These are phyloP conservation scores for Rattus norvegicus DNA, from an alignment of 2,113 vertebrate genomes.

Conservation along the genomic window DNA sequence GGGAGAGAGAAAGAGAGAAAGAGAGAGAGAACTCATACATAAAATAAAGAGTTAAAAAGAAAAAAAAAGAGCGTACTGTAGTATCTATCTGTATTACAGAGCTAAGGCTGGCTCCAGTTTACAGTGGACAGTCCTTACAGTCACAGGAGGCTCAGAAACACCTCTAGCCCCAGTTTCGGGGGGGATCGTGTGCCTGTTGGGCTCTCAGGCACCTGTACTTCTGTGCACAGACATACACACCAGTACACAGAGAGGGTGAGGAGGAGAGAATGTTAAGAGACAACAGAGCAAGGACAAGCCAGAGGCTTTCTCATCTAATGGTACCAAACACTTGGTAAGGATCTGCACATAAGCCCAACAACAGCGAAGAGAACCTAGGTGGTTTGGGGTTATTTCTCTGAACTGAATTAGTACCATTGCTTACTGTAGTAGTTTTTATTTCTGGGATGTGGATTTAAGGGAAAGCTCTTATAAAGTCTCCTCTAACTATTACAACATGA, in stretches of 20 bases:
- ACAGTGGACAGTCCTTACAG: not conserved
- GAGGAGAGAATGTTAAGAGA: not conserved
- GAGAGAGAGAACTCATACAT: no score
- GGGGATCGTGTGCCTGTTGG: not conserved
- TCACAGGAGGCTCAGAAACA: no score
- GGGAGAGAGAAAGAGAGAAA: no score
- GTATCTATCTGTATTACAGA: not conserved
- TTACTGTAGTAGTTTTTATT: constrained; percentile 12
- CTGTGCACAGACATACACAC: not conserved
- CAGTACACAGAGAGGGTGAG: not conserved
- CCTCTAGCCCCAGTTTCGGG: not conserved
- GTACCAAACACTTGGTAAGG: not conserved
- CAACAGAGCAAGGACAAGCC: not conserved
- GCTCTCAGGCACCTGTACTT: not conserved
- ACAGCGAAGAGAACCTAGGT: constrained; percentile 24
- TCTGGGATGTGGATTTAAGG: not conserved
- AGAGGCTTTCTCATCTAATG: constrained; percentile 7
- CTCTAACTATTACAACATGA: constrained; percentile 16
- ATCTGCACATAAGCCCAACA: not conserved
- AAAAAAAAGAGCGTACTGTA: not conserved
- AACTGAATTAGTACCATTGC: not conserved
- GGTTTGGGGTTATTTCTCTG: not conserved
- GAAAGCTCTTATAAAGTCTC: constrained; percentile 1
- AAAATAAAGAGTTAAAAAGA: no score
- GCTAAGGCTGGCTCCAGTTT: not conserved